Base-by-base conservation (phyloP, 2,888 invertebrate genomes). In the Hipparchia sbordonii region DNA sequence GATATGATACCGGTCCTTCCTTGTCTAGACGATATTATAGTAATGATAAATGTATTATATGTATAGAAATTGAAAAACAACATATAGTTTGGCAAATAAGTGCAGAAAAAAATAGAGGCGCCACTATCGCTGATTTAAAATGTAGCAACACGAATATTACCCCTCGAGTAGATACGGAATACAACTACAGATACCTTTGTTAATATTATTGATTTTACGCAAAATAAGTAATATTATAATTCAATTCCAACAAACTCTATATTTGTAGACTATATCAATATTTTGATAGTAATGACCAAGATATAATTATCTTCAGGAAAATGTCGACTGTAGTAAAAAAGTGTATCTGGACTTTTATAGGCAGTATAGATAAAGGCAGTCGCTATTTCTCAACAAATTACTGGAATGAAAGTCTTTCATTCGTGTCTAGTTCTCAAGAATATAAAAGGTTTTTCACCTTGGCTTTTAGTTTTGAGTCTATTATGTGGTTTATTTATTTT, bases 1-100 rank as follows among this genome's bases (percentile, higher is more conserved):
- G 87, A 85, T 81, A 84, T 79, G 84, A 87, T 82, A 84, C 84
- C 78, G 77, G 81, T 13, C 82, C 85, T 87, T 87, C 85, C 86
- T 83, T 77, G 89, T 89, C 89, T 90, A 89, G 89, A 89, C 89
- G 77, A 84, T 83, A 76, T 82, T 83, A 83, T 82, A 80, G 77
- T 74, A 74, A 80, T 81, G 76, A 75, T 71, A 61, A 73, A 72
- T 60, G 52, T 61, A 62, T 51, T 39, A 39, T 2, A 5, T 39
- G 5, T 39, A 39, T 39, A 39, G 39, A 39, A 39, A 39, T 2
- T 39, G 39, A 39, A 39, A 39, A 39, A 5, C 5, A 39, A 39
- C 39, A 39, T 39, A 39, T 39, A 39, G 39, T 5, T 39, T 39
- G 39, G 39, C 23, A 23, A 23, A 23, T 23, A 23, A 23, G 23